Evolutionary conservation across 2,113 vertebrate species (phyloP), one percentile per base, ranked within the genome.

Genomic region (Columba janthina): DNA sequence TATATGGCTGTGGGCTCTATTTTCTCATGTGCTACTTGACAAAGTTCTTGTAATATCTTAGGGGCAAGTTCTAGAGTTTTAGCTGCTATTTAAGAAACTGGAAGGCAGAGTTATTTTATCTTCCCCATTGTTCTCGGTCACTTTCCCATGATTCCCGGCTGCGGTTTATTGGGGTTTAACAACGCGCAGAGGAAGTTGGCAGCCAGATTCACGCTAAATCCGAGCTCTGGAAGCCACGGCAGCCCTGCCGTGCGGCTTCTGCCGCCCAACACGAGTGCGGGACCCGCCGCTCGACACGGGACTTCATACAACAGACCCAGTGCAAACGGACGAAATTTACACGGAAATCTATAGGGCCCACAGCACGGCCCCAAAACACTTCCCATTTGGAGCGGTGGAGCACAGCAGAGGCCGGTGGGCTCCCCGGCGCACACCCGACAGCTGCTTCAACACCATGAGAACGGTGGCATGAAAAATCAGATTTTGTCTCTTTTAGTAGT

Each of bases 41-140:
- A 98, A 98, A 98, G 98, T 98, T 98, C 98, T 98, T 98, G 98
- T 98, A 98, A 98, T 98, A 98, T 98, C 98, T 98, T 89, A 94
- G 97, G 98, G 98, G 98, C 97, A 98, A 98, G 98, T 98, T 98
- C 97, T 97, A 95, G 97, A 97, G 90, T 97, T 97, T 76, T 85
- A 95, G 95, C 96, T 98, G 97, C 97, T 97, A 88, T 98, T 98
- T 97, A 96, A 98, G 96, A 88, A 97, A 72, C 89, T 69, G 80
- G 82, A 56, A 96, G 95, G 95, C 90, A 81, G 91, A 88, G 94
- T 87, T 95, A 88, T 97, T 97, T 96, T 88, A 88, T 96, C 92
- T 94, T 90, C 96, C 74, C 77, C 76, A 58, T 69, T 88, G 92
- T 85, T 96, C 75, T 13, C 8, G 57, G 5, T 85, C 17, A 12